phyloP scores from a whole-genome alignment of 2,113 vertebrate species.

The Ellobius talpinus region DNA sequence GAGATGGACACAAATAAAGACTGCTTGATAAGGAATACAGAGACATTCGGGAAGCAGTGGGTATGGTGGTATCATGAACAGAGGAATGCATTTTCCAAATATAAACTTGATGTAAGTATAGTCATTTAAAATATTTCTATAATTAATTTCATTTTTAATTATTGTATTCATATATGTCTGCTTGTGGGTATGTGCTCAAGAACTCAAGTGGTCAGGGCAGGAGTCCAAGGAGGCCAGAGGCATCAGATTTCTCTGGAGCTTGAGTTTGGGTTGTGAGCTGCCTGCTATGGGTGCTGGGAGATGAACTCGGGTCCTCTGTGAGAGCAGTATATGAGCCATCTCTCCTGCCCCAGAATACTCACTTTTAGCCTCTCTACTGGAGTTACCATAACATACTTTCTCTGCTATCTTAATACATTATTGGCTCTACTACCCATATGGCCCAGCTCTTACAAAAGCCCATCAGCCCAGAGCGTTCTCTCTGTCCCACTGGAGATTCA shows the following conservation, averaged over 20 bases:
- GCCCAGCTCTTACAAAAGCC: background rate
- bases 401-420: background rate
- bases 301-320: background rate
- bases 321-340: background rate
- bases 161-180: background rate
- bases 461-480: background rate
- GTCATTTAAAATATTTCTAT: background rate
- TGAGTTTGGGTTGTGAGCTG: background rate
- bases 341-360: background rate
- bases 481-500: background rate
- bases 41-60: background rate
- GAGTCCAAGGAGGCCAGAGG: background rate
- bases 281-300: background rate
- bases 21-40: background rate
- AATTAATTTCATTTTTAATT: background rate
- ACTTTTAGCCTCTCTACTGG: background rate
- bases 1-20: background rate
- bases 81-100: background rate
- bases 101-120: background rate
- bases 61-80: background rate
- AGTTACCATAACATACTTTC: background rate
- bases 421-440: background rate
- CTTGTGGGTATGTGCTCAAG: background rate
- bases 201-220: background rate
- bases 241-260: background rate